A percentile compares a stretch with the other conserved stretches of the same genome.
Conservation (phyloP, 2,113 vertebrate genomes). For the Asarcornis scutulata region DNA sequence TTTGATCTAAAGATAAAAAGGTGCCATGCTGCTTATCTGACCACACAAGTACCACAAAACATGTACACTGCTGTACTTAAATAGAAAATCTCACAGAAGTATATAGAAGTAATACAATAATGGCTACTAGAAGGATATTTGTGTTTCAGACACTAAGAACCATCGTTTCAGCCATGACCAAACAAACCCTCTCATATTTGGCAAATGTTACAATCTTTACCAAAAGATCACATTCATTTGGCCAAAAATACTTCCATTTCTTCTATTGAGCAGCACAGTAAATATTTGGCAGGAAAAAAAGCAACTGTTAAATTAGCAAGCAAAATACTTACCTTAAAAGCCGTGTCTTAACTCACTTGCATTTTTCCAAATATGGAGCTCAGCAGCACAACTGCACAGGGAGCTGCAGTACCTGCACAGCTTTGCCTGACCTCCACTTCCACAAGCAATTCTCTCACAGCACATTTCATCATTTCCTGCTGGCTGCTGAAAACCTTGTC, state of each 20-base stretch:
- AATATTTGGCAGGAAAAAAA: background rate
- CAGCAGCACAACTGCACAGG: background rate
- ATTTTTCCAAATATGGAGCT: background rate
- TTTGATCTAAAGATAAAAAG: background rate
- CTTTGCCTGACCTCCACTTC: slow-evolving; percentile 16
- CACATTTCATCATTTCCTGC: slow-evolving; percentile 66
- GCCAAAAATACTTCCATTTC: background rate
- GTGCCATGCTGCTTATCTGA: background rate
- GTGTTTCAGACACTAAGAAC: background rate
- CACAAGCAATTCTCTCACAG: slow-evolving; percentile 24
- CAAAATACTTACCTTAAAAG: background rate
- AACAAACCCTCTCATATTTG: background rate
- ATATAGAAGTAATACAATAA: background rate
- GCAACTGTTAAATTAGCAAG: background rate
- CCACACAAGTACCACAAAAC: background rate
- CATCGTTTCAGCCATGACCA: background rate
- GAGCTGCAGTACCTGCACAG: slow-evolving; percentile 6
- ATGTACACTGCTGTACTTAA: background rate
- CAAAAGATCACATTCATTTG: background rate
- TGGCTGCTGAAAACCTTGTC: slow-evolving; percentile 5
- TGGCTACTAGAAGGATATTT: background rate
- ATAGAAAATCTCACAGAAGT: background rate
- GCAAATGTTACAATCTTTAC: background rate
- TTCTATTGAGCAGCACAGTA: background rate
- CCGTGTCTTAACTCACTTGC: background rate